phyloP scores from a whole-genome alignment of 2,797 vertebrate species.

The Gymnocypris eckloni region DNA sequence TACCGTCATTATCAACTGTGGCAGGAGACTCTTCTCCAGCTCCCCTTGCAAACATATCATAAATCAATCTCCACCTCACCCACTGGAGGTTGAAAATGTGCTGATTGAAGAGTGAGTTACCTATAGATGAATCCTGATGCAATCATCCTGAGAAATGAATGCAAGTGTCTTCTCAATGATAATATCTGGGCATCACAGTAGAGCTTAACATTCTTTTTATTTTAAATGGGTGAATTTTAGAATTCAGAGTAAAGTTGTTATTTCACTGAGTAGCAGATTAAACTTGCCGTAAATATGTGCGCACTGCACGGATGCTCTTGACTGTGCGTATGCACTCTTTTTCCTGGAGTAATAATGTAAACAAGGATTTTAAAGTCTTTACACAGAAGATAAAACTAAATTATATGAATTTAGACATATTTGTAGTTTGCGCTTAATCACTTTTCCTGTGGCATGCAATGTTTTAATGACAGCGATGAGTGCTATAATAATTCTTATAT shows the following conservation, averaged over 20 bases:
- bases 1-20: conserved; percentile 57
- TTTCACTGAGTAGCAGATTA: not conserved
- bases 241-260: not conserved
- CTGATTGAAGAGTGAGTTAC: conserved; percentile 55
- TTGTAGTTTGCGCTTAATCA: too few relatives aligned
- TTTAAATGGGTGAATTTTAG: conserved; percentile 13
- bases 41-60: conserved; percentile 54
- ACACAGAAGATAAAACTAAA: too few relatives aligned
- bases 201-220: conserved; percentile 25
- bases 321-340: too few relatives aligned
- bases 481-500: too few relatives aligned
- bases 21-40: conserved; percentile 53
- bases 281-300: too few relatives aligned
- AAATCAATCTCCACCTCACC: conserved; percentile 56
- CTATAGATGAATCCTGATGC: conserved; percentile 51
- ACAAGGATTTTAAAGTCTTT: too few relatives aligned
- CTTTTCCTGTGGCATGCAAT: too few relatives aligned
- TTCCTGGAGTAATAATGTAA: too few relatives aligned
- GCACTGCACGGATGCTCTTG: too few relatives aligned
- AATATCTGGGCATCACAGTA: conserved; percentile 5
- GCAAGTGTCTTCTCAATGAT: conserved; percentile 40
- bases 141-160: conserved; percentile 44
- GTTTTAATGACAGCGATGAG: too few relatives aligned
- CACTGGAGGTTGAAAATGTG: conserved; percentile 52
- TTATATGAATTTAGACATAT: too few relatives aligned